Conservation (phyloP, 1,140 invertebrate species). For the Scaptodrosophila lebanonensis region DNA sequence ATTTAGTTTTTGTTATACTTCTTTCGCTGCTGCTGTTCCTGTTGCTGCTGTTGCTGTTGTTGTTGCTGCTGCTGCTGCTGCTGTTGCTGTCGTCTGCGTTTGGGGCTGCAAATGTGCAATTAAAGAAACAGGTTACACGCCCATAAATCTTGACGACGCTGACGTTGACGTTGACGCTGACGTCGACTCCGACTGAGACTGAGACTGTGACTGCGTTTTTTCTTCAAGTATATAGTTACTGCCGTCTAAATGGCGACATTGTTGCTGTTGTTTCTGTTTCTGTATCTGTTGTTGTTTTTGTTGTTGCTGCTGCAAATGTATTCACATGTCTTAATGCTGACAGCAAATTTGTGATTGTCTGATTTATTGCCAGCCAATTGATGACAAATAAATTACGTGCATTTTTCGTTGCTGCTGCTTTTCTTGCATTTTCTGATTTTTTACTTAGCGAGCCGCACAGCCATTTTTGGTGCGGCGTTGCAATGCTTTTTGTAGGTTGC, state of each 20-base stretch:
- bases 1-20: too few species aligned
- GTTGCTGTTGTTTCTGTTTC: slow-evolving; percentile 25
- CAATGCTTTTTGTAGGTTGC: too few species aligned
- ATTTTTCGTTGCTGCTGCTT: slow-evolving; percentile 38
- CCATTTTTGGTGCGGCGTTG: slow-evolving; percentile 57
- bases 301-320: slow-evolving; percentile 63
- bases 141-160: slow-evolving; percentile 72
- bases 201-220: not conserved
- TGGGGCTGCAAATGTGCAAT: slow-evolving; percentile 76
- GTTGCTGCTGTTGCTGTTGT: slow-evolving; percentile 15
- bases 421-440: slow-evolving; percentile 55
- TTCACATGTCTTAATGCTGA: slow-evolving; percentile 76
- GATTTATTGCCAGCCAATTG: slow-evolving; percentile 75
- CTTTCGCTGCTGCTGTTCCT: slow-evolving; percentile 35
- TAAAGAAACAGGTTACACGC: slow-evolving; percentile 77
- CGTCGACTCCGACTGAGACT: slow-evolving; percentile 14
- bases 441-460: slow-evolving; percentile 34
- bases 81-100: slow-evolving; percentile 43
- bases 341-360: slow-evolving; percentile 77
- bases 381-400: slow-evolving; percentile 76
- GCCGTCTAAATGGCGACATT: slow-evolving; percentile 14
- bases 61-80: slow-evolving; percentile 18
- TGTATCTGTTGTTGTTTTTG: slow-evolving; percentile 13
- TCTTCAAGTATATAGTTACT: slow-evolving; percentile 16
- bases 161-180: slow-evolving; percentile 36